These are phyloP conservation scores for Pinna nobilis DNA, from an alignment of 1,140 invertebrate species.

Conservation along the genomic window DNA sequence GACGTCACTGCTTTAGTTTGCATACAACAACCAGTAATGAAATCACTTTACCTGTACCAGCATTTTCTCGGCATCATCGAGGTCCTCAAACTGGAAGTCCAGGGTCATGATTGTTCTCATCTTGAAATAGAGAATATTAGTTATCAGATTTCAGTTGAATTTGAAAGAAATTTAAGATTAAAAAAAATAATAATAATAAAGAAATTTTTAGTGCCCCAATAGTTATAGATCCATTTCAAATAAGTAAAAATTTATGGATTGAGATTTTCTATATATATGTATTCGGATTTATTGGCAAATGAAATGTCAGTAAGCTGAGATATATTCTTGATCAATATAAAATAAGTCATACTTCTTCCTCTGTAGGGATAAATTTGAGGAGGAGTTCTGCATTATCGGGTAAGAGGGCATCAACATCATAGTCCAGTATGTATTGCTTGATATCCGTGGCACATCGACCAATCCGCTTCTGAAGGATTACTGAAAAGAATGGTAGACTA, in stretches of 20 bases:
- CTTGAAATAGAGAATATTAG: conserved; percentile 8
- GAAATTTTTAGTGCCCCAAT: too few species aligned
- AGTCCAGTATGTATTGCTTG: conserved; percentile 7
- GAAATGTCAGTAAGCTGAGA: too few species aligned
- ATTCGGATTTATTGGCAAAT: too few species aligned
- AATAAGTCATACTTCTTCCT: conserved; percentile 1
- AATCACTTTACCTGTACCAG: conserved; percentile 30
- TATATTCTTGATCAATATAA: too few species aligned
- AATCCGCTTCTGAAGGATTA: conserved; percentile 18
- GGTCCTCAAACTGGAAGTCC: conserved; percentile 24
- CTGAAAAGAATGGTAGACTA: neutral
- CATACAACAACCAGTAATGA: too few species aligned
- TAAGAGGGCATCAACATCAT: neutral
- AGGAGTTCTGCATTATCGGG: conserved; percentile 26
- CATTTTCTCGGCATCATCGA: conserved; percentile 38
- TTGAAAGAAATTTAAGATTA: too few species aligned
- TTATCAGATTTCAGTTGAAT: neutral
- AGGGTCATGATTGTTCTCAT: conserved; percentile 35
- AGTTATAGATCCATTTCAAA: too few species aligned
- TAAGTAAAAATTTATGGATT: neutral
- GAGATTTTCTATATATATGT: neutral
- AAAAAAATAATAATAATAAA: too few species aligned
- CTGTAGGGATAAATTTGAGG: conserved; percentile 26
- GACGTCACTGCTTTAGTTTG: too few species aligned
- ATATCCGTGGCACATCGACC: conserved; percentile 2